Percentiles rank a stretch among this genome's conserved stretches.
These are phyloP conservation scores for Hirtodrosophila trivittata DNA, from an alignment of 2,888 invertebrate genomes.

Conservation along the genomic window DNA sequence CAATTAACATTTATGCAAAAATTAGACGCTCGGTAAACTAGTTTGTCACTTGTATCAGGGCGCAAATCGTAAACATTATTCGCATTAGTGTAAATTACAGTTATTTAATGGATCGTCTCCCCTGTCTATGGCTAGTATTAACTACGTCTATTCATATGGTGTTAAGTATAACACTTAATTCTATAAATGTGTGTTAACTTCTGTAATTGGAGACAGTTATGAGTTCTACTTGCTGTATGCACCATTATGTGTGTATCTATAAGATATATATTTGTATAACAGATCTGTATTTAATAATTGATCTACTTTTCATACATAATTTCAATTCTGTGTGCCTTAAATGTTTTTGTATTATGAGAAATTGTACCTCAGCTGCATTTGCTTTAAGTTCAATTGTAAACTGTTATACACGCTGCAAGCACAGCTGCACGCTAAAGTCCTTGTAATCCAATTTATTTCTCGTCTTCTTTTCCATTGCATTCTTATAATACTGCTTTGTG, in stretches of 20 bases:
- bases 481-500: no score
- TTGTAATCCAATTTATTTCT: no score
- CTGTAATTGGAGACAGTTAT: slow-evolving; percentile 6
- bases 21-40: slow-evolving; percentile 41
- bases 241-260: not conserved
- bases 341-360: no score
- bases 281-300: no score
- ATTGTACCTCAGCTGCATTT: no score
- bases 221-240: not conserved
- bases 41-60: slow-evolving; percentile 43
- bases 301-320: no score
- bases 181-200: not conserved
- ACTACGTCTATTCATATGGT: slow-evolving; percentile 3
- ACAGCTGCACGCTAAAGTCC: no score
- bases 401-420: no score
- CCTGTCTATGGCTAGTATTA: no score
- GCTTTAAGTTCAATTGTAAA: no score
- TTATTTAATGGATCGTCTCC: slow-evolving; percentile 40
- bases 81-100: slow-evolving; percentile 52
- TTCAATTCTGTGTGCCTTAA: no score
- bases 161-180: slow-evolving; percentile 18
- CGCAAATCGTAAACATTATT: slow-evolving; percentile 56
- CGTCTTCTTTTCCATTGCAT: no score
- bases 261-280: not conserved
- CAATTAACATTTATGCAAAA: slow-evolving; percentile 73